phyloP scores from a whole-genome alignment of 2,797 vertebrate genomes.

The Enteromius thamalakanensis region DNA sequence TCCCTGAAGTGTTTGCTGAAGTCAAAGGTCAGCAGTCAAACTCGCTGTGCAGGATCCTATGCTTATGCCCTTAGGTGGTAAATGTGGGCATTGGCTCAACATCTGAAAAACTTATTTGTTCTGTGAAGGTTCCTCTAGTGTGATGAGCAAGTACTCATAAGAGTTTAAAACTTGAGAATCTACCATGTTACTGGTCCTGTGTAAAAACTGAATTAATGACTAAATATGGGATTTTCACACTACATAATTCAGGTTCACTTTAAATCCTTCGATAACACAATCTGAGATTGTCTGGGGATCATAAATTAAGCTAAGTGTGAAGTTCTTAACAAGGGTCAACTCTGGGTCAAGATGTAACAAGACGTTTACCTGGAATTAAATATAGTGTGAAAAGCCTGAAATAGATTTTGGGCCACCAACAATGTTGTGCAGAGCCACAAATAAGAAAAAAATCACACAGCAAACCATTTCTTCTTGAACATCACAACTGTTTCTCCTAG shows the following conservation, averaged over 20 bases:
- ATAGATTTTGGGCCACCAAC: background rate
- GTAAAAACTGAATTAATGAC: background rate
- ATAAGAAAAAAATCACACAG: background rate
- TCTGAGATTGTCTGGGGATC: background rate
- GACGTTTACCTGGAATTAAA: background rate
- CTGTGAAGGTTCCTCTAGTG: background rate
- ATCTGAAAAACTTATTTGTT: slow-evolving; percentile 6
- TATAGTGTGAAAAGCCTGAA: background rate
- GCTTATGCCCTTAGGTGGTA: slow-evolving; percentile 6
- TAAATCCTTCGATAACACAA: background rate
- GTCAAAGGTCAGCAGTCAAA: slow-evolving; percentile 42
- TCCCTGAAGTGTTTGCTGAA: slow-evolving; percentile 3
- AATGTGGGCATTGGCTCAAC: background rate
- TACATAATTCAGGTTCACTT: background rate
- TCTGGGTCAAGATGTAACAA: background rate
- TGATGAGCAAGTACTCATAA: background rate
- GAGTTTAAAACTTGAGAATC: slow-evolving; percentile 6
- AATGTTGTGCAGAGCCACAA: background rate
- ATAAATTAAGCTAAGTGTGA: background rate
- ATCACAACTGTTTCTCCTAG: background rate
- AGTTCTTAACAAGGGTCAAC: background rate
- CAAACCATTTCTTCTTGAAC: background rate
- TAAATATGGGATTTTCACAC: background rate
- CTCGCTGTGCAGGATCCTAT: background rate
- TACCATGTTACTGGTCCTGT: background rate